Conservation (phyloP, 2,888 invertebrate species). For the Drosophila peninsularis region DNA sequence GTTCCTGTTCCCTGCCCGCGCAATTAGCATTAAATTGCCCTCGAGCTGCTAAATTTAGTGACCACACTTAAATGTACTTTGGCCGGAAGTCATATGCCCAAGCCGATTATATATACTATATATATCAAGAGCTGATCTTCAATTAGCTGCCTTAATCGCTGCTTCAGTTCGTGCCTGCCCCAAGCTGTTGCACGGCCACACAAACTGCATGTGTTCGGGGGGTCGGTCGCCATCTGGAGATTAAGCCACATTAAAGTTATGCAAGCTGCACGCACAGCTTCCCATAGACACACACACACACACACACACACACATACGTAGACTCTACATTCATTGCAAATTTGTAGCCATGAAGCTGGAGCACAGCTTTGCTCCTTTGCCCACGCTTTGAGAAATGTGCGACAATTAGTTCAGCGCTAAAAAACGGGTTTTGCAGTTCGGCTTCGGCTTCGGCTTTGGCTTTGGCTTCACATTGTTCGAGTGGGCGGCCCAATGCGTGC, state of each 20-base stretch:
- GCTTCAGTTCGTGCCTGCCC: constrained; percentile 37
- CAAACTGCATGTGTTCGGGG: constrained; percentile 31
- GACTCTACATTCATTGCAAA: constrained; percentile 18
- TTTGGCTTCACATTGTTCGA: constrained; percentile 28
- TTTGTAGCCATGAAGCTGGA: constrained; percentile 40
- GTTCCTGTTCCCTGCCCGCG: constrained; percentile 55
- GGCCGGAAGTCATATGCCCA: constrained; percentile 60
- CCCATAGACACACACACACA: constrained; percentile 29
- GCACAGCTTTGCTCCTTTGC: constrained; percentile 50
- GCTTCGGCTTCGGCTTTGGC: no score
- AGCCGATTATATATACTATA: background rate
- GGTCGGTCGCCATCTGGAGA: constrained; percentile 23
- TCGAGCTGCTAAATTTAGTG: constrained; percentile 45
- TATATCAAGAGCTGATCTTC: constrained; percentile 25
- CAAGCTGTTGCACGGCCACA: constrained; percentile 24
- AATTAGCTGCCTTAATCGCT: constrained; percentile 43
- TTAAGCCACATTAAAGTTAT: constrained; percentile 58
- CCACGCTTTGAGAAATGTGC: constrained; percentile 78
- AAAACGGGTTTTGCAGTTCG: constrained; percentile 61
- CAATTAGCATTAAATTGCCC: constrained; percentile 65
- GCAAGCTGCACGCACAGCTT: constrained; percentile 71
- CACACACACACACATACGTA: background rate
- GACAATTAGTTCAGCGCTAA: constrained; percentile 74
- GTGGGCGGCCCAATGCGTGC: constrained; percentile 79
- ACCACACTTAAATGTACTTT: constrained; percentile 37